These are phyloP conservation scores for Betta splendens DNA, from an alignment of 2,797 vertebrate species.

Conservation along the genomic window DNA sequence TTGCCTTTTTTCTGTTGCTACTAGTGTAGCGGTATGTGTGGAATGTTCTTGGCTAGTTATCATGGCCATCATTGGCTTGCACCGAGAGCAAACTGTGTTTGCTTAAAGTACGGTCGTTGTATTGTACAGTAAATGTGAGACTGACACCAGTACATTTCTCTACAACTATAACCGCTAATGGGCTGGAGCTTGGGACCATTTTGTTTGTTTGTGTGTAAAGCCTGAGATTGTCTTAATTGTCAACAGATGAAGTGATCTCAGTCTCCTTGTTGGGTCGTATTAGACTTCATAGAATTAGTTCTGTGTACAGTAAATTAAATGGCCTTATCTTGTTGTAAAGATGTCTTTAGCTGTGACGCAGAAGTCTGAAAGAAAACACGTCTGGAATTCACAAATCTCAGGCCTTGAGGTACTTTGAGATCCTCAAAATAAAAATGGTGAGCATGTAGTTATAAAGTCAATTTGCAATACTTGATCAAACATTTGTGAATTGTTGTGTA, in stretches of 20 bases:
- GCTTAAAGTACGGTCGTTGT: slow-evolving; percentile 51
- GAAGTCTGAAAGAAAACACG: slow-evolving; percentile 53
- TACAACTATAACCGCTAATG: background rate
- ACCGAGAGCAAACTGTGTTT: slow-evolving; percentile 49
- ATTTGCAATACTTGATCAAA: background rate
- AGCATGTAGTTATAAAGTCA: background rate
- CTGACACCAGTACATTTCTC: slow-evolving; percentile 27
- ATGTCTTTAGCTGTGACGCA: slow-evolving; percentile 38
- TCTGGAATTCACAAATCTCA: slow-evolving; percentile 48
- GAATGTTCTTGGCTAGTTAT: slow-evolving; percentile 75
- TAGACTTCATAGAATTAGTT: slow-evolving; percentile 45
- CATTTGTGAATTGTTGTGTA: slow-evolving; percentile 1
- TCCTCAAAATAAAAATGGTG: slow-evolving; percentile 1
- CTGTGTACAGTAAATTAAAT: slow-evolving; percentile 61
- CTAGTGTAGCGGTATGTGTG: slow-evolving; percentile 71
- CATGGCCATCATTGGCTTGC: slow-evolving; percentile 56
- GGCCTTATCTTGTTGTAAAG: slow-evolving; percentile 58
- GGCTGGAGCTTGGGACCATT: slow-evolving; percentile 25
- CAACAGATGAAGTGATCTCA: slow-evolving; percentile 42
- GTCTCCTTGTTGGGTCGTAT: slow-evolving; percentile 20
- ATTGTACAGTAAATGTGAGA: slow-evolving; percentile 61
- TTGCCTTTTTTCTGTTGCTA: slow-evolving; percentile 37
- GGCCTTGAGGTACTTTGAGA: slow-evolving; percentile 6
- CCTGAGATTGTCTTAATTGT: slow-evolving; percentile 19
- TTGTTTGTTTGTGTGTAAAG: slow-evolving; percentile 37